Evolutionary conservation across 1,140 invertebrate genomes (phyloP).

Genomic region (Globodera rostochiensis): DNA sequence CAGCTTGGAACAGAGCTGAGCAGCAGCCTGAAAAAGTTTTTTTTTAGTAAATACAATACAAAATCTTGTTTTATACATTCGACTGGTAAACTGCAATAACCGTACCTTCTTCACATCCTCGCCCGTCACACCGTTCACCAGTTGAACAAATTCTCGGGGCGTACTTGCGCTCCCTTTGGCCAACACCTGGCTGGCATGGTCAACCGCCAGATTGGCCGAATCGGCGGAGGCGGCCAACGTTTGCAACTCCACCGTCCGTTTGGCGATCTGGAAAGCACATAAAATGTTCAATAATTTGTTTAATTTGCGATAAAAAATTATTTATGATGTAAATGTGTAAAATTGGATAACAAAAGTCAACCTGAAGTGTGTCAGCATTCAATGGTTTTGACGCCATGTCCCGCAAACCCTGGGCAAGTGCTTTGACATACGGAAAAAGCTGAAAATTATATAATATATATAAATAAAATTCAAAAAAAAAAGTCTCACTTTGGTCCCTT

Average conservation of each 20-base stretch:
- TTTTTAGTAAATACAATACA: not conserved
- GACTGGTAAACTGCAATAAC: not conserved
- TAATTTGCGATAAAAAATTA: not conserved
- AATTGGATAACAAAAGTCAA: not conserved
- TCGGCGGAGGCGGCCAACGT: slow-evolving; percentile 44
- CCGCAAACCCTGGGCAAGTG: slow-evolving; percentile 50
- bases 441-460: slow-evolving; percentile 17
- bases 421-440: slow-evolving; percentile 43
- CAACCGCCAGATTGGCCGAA: slow-evolving; percentile 45
- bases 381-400: slow-evolving; percentile 29
- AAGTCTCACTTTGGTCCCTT: slow-evolving; percentile 33
- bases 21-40: slow-evolving; percentile 50
- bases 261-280: slow-evolving; percentile 15
- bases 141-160: slow-evolving; percentile 51
- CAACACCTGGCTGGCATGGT: slow-evolving; percentile 53
- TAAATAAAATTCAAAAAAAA: not conserved
- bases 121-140: slow-evolving; percentile 45
- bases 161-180: slow-evolving; percentile 45
- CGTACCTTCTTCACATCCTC: slow-evolving; percentile 59
- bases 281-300: no score
- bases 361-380: slow-evolving; percentile 22
- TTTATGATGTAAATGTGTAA: not conserved
- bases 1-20: slow-evolving; percentile 54
- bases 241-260: slow-evolving; percentile 28
- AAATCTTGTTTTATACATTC: no score